These are phyloP conservation scores for Pristis pectinata DNA, from an alignment of 2,797 vertebrate genomes.

Conservation along the genomic window DNA sequence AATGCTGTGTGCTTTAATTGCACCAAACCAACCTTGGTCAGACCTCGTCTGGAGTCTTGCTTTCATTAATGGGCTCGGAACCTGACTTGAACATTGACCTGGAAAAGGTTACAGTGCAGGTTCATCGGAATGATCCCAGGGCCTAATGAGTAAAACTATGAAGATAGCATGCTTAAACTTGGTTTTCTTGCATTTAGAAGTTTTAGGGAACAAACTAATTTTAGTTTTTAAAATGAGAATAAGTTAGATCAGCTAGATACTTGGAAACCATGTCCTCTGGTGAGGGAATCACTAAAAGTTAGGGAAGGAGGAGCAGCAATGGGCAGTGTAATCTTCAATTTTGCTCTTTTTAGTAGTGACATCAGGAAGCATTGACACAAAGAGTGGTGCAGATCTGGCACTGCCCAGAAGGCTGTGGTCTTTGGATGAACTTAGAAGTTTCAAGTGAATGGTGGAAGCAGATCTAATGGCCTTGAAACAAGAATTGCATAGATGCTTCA, in stretches of 20 bases:
- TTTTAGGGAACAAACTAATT: background rate
- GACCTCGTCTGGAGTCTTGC: background rate
- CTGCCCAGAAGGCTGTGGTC: background rate
- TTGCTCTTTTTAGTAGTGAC: background rate
- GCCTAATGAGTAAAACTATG: background rate
- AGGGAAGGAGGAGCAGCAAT: too few species aligned
- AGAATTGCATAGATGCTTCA: too few species aligned
- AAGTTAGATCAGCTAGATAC: background rate
- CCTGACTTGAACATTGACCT: background rate
- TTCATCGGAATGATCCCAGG: background rate
- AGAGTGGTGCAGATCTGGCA: background rate
- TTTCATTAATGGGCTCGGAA: background rate
- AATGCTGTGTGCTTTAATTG: background rate
- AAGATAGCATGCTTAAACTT: background rate
- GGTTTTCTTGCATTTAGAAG: too few species aligned
- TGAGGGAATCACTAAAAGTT: too few species aligned
- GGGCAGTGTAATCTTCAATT: background rate
- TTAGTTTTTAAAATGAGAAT: background rate
- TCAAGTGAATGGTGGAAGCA: too few species aligned
- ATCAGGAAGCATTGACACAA: background rate
- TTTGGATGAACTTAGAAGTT: too few species aligned
- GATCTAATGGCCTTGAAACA: too few species aligned
- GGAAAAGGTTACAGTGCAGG: too few species aligned
- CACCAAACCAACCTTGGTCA: background rate
- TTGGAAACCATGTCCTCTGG: background rate